Percentiles rank a stretch among this genome's conserved stretches.
Conservation (phyloP, 1,140 invertebrate species). For the Drosophila hydei region DNA sequence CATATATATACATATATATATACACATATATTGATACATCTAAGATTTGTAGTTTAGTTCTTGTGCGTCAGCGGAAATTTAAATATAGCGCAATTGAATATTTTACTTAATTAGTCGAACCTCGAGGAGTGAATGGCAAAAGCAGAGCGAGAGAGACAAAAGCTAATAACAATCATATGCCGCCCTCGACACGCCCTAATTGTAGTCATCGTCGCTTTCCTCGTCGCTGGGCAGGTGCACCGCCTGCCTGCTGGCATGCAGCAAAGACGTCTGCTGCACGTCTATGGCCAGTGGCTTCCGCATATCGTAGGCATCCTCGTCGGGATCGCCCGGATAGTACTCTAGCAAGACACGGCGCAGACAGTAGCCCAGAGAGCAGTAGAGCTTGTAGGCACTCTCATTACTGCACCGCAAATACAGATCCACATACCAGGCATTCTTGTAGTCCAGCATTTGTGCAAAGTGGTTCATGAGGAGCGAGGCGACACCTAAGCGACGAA, state of each 20-base stretch:
- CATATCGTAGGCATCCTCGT: constrained; percentile 63
- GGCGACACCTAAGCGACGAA: constrained; percentile 55
- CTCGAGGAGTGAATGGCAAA: constrained; percentile 30
- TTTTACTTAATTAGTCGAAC: constrained; percentile 59
- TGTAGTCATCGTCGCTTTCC: constrained; percentile 23
- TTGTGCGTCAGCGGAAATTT: constrained; percentile 77
- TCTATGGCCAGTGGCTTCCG: constrained; percentile 36
- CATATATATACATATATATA: constrained; percentile 23
- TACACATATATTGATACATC: background rate
- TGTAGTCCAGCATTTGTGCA: background rate
- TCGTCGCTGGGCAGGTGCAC: constrained; percentile 23
- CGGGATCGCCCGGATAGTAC: constrained; percentile 52
- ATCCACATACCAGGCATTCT: constrained; percentile 42
- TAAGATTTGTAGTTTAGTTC: constrained; percentile 32
- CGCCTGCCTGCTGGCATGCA: background rate
- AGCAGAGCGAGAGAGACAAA: background rate
- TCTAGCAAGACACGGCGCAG: constrained; percentile 27
- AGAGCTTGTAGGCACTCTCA: constrained; percentile 33
- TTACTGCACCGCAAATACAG: constrained; percentile 55
- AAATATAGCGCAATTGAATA: constrained; percentile 55
- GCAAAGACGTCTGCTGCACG: background rate
- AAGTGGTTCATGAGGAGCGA: constrained; percentile 52
- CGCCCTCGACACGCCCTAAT: background rate
- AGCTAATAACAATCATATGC: background rate
- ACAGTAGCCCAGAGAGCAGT: constrained; percentile 49